A percentile compares a stretch with the other conserved stretches of the same genome.
These are phyloP conservation scores for Mastacembelus armatus DNA, from an alignment of 2,797 vertebrate species.

Conservation along the genomic window DNA sequence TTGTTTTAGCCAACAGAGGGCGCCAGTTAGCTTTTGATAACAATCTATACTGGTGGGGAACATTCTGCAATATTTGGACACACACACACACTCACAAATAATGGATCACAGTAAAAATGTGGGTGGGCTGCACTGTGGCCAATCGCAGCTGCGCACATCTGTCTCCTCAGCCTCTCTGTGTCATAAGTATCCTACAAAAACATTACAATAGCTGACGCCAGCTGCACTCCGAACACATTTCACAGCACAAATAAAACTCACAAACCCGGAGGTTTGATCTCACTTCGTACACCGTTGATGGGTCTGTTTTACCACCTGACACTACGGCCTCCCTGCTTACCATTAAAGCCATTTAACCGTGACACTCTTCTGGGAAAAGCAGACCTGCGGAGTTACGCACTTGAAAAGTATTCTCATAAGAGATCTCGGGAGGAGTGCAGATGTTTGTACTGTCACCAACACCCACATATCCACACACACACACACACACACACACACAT, in stretches of 20 bases:
- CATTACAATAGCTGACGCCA: conserved; percentile 63
- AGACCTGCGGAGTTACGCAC: conserved; percentile 33
- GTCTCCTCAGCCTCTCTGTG: conserved; percentile 49
- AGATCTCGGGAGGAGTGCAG: conserved; percentile 45
- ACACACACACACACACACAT: background rate
- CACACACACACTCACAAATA: conserved; percentile 11
- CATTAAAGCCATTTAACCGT: conserved; percentile 20
- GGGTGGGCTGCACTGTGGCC: conserved; percentile 68
- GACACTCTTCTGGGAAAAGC: conserved; percentile 46
- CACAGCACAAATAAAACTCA: conserved; percentile 44
- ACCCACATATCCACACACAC: conserved; percentile 32
- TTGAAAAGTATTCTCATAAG: conserved; percentile 56
- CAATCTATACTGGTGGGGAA: background rate
- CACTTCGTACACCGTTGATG: no score
- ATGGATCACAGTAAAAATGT: conserved; percentile 60
- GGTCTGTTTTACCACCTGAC: no score
- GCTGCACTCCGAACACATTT: conserved; percentile 46
- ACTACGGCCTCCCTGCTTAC: background rate
- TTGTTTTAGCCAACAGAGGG: no score
- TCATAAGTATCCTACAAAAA: conserved; percentile 68
- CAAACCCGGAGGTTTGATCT: conserved; percentile 12
- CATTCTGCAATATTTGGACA: conserved; percentile 5
- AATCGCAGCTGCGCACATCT: conserved; percentile 74
- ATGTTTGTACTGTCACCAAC: conserved; percentile 71
- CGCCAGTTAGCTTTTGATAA: conserved; percentile 5